phyloP scores from a whole-genome alignment of 1,140 invertebrate genomes.

The Meloidogyne floridensis region DNA sequence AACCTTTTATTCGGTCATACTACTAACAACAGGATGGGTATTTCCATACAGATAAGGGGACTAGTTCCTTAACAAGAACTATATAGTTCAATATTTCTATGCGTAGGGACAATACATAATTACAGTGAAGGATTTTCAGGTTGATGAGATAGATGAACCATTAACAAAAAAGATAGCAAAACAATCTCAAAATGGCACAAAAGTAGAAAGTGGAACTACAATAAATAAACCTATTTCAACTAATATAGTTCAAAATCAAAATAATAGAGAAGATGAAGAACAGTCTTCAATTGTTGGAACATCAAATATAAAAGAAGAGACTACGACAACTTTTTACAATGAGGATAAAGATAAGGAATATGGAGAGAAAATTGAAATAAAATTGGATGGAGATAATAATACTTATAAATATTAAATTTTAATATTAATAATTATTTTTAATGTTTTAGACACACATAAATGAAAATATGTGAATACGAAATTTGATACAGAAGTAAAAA shows the following conservation, averaged over 20 bases:
- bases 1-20: too few relatives aligned
- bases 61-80: too few relatives aligned
- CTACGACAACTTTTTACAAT: not conserved
- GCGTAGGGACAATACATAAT: too few relatives aligned
- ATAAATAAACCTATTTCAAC: not conserved
- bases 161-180: constrained; percentile 11
- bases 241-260: not conserved
- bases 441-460: not conserved
- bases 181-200: not conserved
- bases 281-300: not conserved
- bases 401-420: not conserved
- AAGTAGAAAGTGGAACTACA: not conserved
- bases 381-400: not conserved
- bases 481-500: too few relatives aligned
- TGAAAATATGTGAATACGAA: not conserved
- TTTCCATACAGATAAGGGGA: too few relatives aligned
- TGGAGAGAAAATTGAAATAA: not conserved
- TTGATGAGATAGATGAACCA: constrained; percentile 28
- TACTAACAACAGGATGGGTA: too few relatives aligned
- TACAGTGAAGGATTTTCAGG: not conserved
- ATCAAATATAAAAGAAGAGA: not conserved
- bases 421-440: not conserved
- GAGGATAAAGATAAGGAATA: not conserved
- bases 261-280: not conserved
- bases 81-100: too few relatives aligned